Base-by-base conservation (phyloP, 1,140 invertebrate species). In the Eupeodes corollae region DNA sequence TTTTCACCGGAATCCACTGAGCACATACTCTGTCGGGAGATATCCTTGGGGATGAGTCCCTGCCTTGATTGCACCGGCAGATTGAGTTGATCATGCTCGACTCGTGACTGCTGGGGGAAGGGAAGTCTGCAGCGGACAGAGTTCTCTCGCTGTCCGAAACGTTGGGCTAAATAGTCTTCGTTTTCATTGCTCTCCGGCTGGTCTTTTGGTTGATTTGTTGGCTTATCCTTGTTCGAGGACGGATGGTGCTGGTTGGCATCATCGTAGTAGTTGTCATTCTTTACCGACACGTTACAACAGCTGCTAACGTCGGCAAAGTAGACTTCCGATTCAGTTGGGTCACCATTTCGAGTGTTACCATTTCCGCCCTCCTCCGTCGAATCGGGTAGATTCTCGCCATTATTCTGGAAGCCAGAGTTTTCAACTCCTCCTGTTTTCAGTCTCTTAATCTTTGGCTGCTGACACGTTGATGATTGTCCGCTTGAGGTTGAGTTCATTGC, bases 221-320 rank as follows among this genome's bases (percentile, higher is more conserved):
- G 18, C 39, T 34, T 35, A 30, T 37, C 48, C 9, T 35, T 11
- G 16, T 44, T 46, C 16, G 19, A 37, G 31, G 13, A 31, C 38
- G 55, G 47, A n/a, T 38, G 21, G n/a, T 16, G 26, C 11, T 49
- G 51, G n/a, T 47, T 38, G 14, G 64, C 56, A 41, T 68, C 67
- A 42, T 68, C 61, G 13, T 68, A 67, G 46, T 58, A 64, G 38
- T 56, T 64, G 55, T 78, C 77, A 53, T 78, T 78, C 54, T 80
- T 75, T 3, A 83, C 72, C 46, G 80, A 83, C 48, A 83, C 79
- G 58, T 83, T 83, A 53, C 84, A 87, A 57, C 85, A 88, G 42
- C 84, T 88, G n/a, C 84, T 87, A 1, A 88, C 85, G 57, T 89
- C 85, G 1, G 85, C 86, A 61, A 88, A 88, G 59, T 90, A 88